Percentiles rank a stretch among this genome's conserved stretches.
Conservation (phyloP, 1,140 invertebrate genomes). For the Oppia nitens region DNA sequence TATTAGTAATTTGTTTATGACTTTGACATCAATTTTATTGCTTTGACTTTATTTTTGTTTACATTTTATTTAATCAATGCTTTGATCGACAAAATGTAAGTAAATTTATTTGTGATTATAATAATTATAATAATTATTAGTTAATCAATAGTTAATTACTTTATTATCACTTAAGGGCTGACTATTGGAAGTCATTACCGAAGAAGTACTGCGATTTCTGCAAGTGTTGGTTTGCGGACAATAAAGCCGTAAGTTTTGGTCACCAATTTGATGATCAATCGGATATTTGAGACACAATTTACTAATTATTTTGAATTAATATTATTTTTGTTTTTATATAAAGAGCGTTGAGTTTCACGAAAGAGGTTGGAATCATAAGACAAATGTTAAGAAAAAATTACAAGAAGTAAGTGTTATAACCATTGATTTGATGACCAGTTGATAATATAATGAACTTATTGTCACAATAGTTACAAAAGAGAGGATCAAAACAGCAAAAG, state of each 20-base stretch:
- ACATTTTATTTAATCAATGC: too few relatives aligned
- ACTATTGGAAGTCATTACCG: slow-evolving; percentile 91
- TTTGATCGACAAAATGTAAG: not conserved
- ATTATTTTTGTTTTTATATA: slow-evolving; percentile 26
- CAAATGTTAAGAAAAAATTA: slow-evolving; percentile 73
- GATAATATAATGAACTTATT: too few relatives aligned
- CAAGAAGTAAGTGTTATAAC: slow-evolving; percentile 41
- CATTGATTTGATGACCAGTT: too few relatives aligned
- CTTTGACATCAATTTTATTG: too few relatives aligned
- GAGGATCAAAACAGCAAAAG: slow-evolving; percentile 56
- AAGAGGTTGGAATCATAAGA: slow-evolving; percentile 76
- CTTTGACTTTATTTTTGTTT: too few relatives aligned
- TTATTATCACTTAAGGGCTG: slow-evolving; percentile 40
- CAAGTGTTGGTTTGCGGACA: slow-evolving; percentile 95
- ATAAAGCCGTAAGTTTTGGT: slow-evolving; percentile 62
- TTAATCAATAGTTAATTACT: slow-evolving; percentile 1
- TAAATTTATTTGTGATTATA: not conserved
- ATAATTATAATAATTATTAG: not conserved
- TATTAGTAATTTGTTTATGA: too few relatives aligned
- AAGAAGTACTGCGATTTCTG: slow-evolving; percentile 93
- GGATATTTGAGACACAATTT: not conserved
- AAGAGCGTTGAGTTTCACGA: slow-evolving; percentile 92
- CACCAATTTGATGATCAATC: too few relatives aligned
- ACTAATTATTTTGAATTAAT: slow-evolving; percentile 9
- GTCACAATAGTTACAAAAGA: slow-evolving; percentile 39